Percentiles rank a stretch among this genome's conserved stretches.
phyloP scores from a whole-genome alignment of 2,888 invertebrate species.

The Xanthia icteritia region DNA sequence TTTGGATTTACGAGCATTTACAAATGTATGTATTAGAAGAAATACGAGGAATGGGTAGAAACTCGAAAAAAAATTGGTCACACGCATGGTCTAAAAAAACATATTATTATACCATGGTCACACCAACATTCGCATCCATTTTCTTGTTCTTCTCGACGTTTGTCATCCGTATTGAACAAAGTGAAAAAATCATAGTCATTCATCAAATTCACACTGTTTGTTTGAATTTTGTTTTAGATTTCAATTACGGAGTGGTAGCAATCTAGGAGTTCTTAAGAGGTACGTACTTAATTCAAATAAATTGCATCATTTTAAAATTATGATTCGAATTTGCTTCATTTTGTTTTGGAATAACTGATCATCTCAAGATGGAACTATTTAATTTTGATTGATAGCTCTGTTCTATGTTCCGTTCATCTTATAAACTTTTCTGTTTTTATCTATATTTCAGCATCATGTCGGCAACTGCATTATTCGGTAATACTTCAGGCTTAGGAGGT shows the following conservation, averaged over 20 bases:
- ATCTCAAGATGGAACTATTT: background rate
- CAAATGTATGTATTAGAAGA: too few relatives aligned
- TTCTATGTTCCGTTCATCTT: background rate
- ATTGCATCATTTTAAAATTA: background rate
- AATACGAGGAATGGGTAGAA: too few relatives aligned
- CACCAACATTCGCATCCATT: too few relatives aligned
- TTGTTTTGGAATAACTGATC: background rate
- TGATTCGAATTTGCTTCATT: background rate
- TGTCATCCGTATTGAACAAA: background rate
- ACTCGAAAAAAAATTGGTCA: too few relatives aligned
- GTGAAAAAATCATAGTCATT: constrained; percentile 7
- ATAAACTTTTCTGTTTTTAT: background rate
- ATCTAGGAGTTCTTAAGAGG: background rate
- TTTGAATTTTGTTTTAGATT: constrained; percentile 16
- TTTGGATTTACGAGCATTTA: too few relatives aligned
- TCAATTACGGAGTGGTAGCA: background rate
- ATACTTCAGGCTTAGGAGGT: constrained; percentile 93
- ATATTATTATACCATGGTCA: too few relatives aligned
- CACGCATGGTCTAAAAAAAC: too few relatives aligned
- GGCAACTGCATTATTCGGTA: constrained; percentile 94
- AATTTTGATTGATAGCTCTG: background rate
- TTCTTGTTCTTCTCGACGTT: background rate
- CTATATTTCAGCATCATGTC: constrained; percentile 87
- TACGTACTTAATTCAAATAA: constrained; percentile 9
- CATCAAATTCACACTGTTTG: constrained; percentile 1